A percentile compares a stretch with the other conserved stretches of the same genome.
These are phyloP conservation scores for Rambutsinella grinnellia DNA, from an alignment of 2,888 invertebrate genomes.

Conservation along the genomic window DNA sequence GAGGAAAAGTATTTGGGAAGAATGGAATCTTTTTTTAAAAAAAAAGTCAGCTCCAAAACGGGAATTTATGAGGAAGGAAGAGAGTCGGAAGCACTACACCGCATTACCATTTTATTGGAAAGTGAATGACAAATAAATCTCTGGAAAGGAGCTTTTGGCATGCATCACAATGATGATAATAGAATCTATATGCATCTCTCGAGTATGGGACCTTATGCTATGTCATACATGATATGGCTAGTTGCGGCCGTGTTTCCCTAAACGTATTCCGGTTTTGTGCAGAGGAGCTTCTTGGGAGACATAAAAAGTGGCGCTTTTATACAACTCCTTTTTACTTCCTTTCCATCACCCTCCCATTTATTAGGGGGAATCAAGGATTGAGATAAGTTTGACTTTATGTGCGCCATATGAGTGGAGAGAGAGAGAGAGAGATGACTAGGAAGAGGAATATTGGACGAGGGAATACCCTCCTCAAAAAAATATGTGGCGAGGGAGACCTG, in stretches of 20 bases:
- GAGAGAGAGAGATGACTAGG: too few relatives aligned
- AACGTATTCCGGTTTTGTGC: conserved; percentile 22
- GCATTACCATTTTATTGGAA: conserved; percentile 67
- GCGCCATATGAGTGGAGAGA: too few relatives aligned
- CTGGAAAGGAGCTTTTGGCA: conserved; percentile 56
- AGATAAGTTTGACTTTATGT: too few relatives aligned
- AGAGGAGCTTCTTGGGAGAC: conserved; percentile 40
- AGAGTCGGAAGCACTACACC: conserved; percentile 29
- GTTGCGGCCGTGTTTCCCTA: conserved; percentile 7
- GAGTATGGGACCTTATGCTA: conserved; percentile 14
- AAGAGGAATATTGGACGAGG: too few relatives aligned
- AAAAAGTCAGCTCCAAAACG: conserved; percentile 41
- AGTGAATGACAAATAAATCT: conserved; percentile 66
- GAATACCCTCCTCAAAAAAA: too few relatives aligned
- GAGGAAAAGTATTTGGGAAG: too few relatives aligned
- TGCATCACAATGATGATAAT: conserved; percentile 57
- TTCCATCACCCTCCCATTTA: too few relatives aligned
- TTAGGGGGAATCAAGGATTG: too few relatives aligned
- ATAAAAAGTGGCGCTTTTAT: conserved; percentile 36
- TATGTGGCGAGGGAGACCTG: too few relatives aligned
- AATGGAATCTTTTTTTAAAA: too few relatives aligned
- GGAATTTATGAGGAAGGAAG: conserved; percentile 58
- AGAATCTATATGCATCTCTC: conserved; percentile 29
- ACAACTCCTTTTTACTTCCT: not conserved
- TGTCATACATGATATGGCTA: not conserved